Evolutionary conservation across 2,113 vertebrate genomes (phyloP).

Genomic region (Rissa tridactyla): DNA sequence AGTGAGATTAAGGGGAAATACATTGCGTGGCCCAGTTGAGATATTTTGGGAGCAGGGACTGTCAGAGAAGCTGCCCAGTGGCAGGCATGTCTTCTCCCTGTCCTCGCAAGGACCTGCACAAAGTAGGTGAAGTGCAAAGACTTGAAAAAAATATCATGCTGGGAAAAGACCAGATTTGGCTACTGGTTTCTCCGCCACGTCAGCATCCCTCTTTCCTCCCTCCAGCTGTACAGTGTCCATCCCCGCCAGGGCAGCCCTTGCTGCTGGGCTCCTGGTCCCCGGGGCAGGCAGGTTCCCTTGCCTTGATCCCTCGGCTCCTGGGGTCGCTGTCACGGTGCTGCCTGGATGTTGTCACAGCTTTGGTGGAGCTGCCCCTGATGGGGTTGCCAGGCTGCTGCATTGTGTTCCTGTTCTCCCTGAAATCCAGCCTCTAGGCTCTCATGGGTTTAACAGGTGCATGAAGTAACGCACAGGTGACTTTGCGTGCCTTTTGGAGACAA

Average conservation of each 20-base stretch:
- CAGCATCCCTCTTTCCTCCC: not conserved
- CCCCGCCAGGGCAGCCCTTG: accelerated
- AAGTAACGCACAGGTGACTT: not conserved
- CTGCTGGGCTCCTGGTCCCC: not conserved
- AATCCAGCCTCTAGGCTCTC: not conserved
- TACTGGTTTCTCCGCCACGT: not conserved
- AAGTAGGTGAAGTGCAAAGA: not conserved
- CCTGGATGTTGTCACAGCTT: accelerated
- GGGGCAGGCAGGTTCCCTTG: not conserved
- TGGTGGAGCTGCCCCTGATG: not conserved
- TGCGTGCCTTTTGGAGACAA: not conserved
- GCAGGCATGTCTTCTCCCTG: accelerated
- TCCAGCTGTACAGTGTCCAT: accelerated
- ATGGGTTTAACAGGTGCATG: not conserved
- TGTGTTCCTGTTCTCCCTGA: not conserved
- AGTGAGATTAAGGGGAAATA: not conserved
- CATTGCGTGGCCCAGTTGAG: not conserved
- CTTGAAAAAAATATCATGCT: not conserved
- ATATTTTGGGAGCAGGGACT: not conserved
- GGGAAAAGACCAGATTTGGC: not conserved
- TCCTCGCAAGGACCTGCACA: not conserved
- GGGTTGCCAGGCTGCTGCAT: accelerated
- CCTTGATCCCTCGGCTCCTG: accelerated
- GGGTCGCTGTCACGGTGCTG: accelerated
- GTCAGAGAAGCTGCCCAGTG: not conserved